phyloP scores from a whole-genome alignment of 2,113 vertebrate genomes.

The Oreocharis arfaki region DNA sequence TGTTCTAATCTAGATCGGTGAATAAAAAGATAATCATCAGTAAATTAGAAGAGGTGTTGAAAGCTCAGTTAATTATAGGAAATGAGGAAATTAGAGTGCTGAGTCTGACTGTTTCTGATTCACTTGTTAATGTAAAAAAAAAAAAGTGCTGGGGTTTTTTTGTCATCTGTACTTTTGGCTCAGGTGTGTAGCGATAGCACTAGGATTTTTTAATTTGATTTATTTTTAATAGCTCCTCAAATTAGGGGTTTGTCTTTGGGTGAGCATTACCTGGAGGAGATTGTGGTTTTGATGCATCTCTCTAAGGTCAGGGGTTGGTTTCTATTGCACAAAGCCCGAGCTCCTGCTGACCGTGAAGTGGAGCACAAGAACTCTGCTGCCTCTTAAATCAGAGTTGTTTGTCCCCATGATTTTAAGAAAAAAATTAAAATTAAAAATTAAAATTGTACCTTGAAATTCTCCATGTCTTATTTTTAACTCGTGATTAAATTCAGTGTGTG shows the following conservation, averaged over 20 bases:
- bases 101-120: constrained; percentile 60
- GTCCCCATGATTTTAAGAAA: not conserved
- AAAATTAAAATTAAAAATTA: not conserved
- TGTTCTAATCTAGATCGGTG: constrained; percentile 41
- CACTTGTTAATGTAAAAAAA: constrained; percentile 3
- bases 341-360: not conserved
- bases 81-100: constrained; percentile 66
- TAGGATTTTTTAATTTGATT: too few species aligned
- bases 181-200: not conserved
- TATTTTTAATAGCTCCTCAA: not conserved
- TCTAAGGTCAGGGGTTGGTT: not conserved
- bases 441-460: not conserved
- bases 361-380: not conserved
- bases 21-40: constrained; percentile 53
- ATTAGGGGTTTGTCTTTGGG: not conserved
- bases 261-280: not conserved
- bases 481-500: not conserved
- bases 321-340: not conserved
- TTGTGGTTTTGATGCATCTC: not conserved
- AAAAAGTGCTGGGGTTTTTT: not conserved
- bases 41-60: constrained; percentile 54
- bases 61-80: constrained; percentile 69
- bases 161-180: not conserved
- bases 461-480: not conserved
- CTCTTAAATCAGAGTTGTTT: not conserved